Evolutionary conservation across 2,888 invertebrate genomes (phyloP).

Genomic region (Drosophila hawaiiensis): DNA sequence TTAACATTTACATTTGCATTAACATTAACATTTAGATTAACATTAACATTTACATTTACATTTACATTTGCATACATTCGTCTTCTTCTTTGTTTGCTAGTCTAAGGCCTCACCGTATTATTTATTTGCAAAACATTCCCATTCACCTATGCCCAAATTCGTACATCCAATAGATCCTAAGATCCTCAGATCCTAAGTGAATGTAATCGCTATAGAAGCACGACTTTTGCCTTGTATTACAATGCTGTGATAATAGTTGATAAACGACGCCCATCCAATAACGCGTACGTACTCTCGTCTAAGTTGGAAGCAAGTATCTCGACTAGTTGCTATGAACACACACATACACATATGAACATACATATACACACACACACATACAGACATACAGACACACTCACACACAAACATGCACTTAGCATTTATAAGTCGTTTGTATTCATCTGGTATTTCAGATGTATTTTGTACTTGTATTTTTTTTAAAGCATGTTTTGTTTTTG

Average conservation of each 20-base stretch:
- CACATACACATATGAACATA: neutral
- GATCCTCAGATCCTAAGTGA: conserved; percentile 30
- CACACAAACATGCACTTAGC: conserved; percentile 2
- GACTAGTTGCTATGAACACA: conserved; percentile 46
- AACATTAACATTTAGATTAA: too few species aligned
- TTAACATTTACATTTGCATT: neutral
- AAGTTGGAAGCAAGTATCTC: conserved; percentile 35
- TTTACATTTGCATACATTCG: neutral
- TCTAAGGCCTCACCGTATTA: conserved; percentile 47
- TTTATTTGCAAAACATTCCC: conserved; percentile 55
- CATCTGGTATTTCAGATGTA: conserved; percentile 3
- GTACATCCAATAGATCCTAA: conserved; percentile 42
- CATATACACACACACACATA: neutral
- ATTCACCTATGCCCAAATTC: conserved; percentile 9
- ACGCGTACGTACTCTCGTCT: conserved; percentile 12
- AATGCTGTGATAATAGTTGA: conserved; percentile 69
- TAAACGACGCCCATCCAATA: conserved; percentile 47
- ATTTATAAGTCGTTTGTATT: neutral
- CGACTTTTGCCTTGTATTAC: conserved; percentile 70
- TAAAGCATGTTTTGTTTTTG: conserved; percentile 8
- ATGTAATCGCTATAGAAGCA: conserved; percentile 23
- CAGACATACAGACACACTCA: neutral
- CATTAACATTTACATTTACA: neutral
- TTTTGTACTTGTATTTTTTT: neutral
- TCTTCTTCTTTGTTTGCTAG: conserved; percentile 24